These are phyloP conservation scores for Mesorhabditis belari DNA, from an alignment of 2,888 invertebrate genomes.

Conservation along the genomic window DNA sequence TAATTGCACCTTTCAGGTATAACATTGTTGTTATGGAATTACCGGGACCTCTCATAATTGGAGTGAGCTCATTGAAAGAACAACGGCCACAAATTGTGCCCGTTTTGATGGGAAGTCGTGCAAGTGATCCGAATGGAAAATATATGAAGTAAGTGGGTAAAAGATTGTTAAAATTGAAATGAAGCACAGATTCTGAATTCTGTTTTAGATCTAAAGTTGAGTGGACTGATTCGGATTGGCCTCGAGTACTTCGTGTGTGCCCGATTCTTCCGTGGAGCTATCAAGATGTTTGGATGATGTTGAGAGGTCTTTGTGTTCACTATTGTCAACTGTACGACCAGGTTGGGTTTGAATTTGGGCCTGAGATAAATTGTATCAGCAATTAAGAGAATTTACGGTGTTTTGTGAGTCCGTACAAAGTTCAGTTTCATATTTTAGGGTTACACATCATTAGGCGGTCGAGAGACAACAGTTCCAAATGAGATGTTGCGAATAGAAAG, in stretches of 20 bases:
- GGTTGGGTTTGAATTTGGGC: conserved; percentile 4
- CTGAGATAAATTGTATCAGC: neutral
- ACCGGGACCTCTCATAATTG: conserved; percentile 68
- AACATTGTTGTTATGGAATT: conserved; percentile 67
- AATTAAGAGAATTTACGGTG: neutral
- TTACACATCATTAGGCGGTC: conserved; percentile 79
- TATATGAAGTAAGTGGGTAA: conserved; percentile 25
- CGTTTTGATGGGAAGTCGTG: conserved; percentile 82
- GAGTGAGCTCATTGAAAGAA: conserved; percentile 64
- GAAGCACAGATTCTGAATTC: no score
- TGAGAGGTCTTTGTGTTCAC: conserved; percentile 71
- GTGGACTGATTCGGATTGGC: conserved; percentile 80
- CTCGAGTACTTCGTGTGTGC: conserved; percentile 69
- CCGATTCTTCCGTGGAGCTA: conserved; percentile 36
- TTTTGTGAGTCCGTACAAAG: neutral
- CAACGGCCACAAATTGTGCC: conserved; percentile 66
- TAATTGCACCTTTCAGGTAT: conserved; percentile 58
- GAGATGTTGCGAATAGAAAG: conserved; percentile 10
- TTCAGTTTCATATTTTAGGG: conserved; percentile 59
- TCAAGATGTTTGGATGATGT: conserved; percentile 80
- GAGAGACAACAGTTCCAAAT: conserved; percentile 65
- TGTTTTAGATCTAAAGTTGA: conserved; percentile 29
- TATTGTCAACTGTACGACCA: conserved; percentile 82
- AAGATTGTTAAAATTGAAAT: neutral
- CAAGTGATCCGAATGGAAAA: conserved; percentile 66